These are phyloP conservation scores for Colius striatus DNA, from an alignment of 2,113 vertebrate species.

Conservation along the genomic window DNA sequence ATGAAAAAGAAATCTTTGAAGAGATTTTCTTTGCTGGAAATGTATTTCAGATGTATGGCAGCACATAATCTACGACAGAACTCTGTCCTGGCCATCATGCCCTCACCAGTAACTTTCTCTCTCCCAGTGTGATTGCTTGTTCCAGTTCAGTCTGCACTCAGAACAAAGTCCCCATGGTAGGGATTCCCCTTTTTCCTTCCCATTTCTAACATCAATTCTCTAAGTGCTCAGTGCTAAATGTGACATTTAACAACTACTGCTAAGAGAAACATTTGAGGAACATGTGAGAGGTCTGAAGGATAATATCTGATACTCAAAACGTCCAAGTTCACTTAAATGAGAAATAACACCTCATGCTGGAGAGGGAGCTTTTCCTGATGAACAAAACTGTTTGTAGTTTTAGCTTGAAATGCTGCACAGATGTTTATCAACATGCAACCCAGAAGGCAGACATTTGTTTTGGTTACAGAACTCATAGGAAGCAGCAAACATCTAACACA, in stretches of 20 bases:
- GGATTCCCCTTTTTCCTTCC: neutral
- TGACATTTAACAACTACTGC: neutral
- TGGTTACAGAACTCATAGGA: neutral
- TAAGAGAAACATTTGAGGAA: neutral
- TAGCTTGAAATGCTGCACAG: neutral
- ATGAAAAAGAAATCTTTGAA: neutral
- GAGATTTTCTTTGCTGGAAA: neutral
- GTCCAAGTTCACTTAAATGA: neutral
- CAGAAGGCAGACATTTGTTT: neutral
- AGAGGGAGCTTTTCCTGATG: neutral
- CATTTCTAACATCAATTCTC: neutral
- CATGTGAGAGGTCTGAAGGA: neutral
- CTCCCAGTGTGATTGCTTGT: neutral
- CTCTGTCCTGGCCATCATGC: neutral
- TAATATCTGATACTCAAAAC: neutral
- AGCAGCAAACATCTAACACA: neutral
- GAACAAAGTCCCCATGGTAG: neutral
- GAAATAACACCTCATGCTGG: neutral
- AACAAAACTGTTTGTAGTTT: neutral
- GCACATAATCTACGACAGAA: neutral
- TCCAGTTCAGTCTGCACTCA: neutral
- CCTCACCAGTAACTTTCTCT: neutral
- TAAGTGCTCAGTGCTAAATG: neutral
- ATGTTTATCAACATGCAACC: neutral
- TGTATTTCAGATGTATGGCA: neutral